Base-by-base conservation (phyloP, 2,888 invertebrate genomes). In the Ichneumoninae sp. region DNA sequence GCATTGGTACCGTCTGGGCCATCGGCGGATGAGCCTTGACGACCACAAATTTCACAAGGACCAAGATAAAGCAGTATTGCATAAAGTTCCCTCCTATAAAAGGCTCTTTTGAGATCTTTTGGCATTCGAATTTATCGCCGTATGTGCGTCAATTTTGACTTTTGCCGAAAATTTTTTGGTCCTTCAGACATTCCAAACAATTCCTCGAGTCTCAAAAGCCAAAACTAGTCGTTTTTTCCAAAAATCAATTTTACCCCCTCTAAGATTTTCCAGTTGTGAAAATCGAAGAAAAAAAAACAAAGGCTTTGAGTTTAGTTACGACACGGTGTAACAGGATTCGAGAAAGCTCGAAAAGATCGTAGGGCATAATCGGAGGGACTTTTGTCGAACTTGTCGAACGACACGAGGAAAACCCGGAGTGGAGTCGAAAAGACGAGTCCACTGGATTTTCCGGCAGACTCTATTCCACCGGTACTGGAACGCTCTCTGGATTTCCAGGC, bases 401-500 rank as follows among this genome's bases (percentile, higher is more conserved):
- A 26, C 44, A 57, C 33, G 65, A n/a, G 68, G 30, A 71, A 81
- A 44, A 63, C 10, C 40, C 19, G n/a, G 36, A 66, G 70, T 73
- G 44, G 26, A 73, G 54, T 75, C 65, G 52, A 13, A 22, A 60
- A 75, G 50, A 75, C 76, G 74, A 73, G 22, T 68, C 52, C 30
- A 52, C 22, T 40, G 73, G 47, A 68, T 73, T 65, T 73, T 60
- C 50, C 66, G 66, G 66, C 50, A 50, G 57, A 52, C 36, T 26
- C 26, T 19, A 19, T 63, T 63, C 63, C 60, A n/a, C 26, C 6
- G 19, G 66, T 68, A 73, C 75, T 36, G 60, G 71, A 30, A 52
- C 75, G 63, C 47, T 83, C 83, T 54, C 52, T 66, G 82, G 66
- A 82, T 82, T 82, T 71, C 76, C 30, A 63, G 85, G 76, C 75